Evolutionary conservation across 2,797 vertebrate genomes (phyloP), one percentile per base, ranked within the genome.

Genomic region (Furcifer pardalis): DNA sequence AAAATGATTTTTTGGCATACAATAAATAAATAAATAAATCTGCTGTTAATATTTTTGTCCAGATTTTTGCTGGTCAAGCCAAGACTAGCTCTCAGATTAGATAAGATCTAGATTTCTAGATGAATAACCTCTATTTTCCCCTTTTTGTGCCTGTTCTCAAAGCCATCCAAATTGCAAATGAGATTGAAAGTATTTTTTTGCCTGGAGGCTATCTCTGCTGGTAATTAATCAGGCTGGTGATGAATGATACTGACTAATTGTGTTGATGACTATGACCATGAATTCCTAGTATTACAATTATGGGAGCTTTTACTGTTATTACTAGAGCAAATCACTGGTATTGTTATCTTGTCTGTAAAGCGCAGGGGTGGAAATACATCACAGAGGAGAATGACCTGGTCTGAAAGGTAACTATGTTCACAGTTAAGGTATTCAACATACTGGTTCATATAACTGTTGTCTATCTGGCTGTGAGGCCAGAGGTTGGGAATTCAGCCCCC

Each of bases 151-250:
- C 74, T 81, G 25, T 77, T 71, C 74, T 77, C 44, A 1, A 35
- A 60, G 7, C 42, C 42, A 81, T 88, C 85, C 30, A 42, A 85
- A 79, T 82, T 87, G 86, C 87, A 84, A 83, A 79, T 59, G 84
- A 82, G 84, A 82, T 81, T 86, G 65, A 56, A 79, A 83, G 40
- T 89, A 82, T 84, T 90, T 84, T 90, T 52, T 80, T 81, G 85
- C 74, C 88, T 89, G 30, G 90, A 81, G 85, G 72, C 84, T 86
- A 65, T 32, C 27, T 49, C 79, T 88, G 80, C 37, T 8, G 19
- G 84, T 93, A 91, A 93, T 89, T 91, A 92, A 82, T 73, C 40
- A 88, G 90, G 87, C 83, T 86, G 88, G 84, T 88, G 91, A 92
- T 92, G 88, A 92, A 92, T 63, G 86, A 82, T 85, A 81, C 2